Evolutionary conservation across 2,888 invertebrate species (phyloP), one percentile per base, ranked within the genome.

Genomic region (Drosophila trichaetosa): DNA sequence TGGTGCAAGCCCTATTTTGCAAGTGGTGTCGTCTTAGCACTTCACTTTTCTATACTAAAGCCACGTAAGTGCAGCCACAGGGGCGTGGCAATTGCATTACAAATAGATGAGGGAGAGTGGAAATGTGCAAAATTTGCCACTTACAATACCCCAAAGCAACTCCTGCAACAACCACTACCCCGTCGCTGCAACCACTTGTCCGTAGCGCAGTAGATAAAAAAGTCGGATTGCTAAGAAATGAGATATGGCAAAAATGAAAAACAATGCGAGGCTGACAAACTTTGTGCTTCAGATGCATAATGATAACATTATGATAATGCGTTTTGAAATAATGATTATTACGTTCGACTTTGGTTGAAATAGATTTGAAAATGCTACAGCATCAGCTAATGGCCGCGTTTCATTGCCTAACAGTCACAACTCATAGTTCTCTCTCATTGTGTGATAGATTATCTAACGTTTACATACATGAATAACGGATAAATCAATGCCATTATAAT

Each of bases 31-130:
- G 67, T 69, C 74, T 73, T 80, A 78, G 83, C 86, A 85, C 86
- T 84, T 83, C 83, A 86, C 82, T 83, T 86, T 83, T 83, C 78
- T 80, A 80, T 85, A 84, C 85, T 85, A 84, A 86, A 78, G 83
- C 81, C 85, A 82, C 78, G 83, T 85, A 85, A 83, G 83, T 83
- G 83, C 83, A 83, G 81, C 80, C 83, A 68, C 80, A 82, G 82
- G 81, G 83, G 83, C 81, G 83, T 83, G 85, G 77, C 85, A 83
- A 83, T 85, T 85, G 83, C 83, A 83, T 83, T 85, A 85, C 73
- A 75, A 75, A 75, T 73, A 68, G 38, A 29, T 38, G 48, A 52
- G 72, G 48, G 65, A 52, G 61, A 65, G 59, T 66, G 60, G 65
- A 71, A 61, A 62, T 68, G 59, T 67, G 77, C 65, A 68, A 74